Base-by-base conservation (phyloP, 1,140 invertebrate genomes). In the Drosophila insularis region DNA sequence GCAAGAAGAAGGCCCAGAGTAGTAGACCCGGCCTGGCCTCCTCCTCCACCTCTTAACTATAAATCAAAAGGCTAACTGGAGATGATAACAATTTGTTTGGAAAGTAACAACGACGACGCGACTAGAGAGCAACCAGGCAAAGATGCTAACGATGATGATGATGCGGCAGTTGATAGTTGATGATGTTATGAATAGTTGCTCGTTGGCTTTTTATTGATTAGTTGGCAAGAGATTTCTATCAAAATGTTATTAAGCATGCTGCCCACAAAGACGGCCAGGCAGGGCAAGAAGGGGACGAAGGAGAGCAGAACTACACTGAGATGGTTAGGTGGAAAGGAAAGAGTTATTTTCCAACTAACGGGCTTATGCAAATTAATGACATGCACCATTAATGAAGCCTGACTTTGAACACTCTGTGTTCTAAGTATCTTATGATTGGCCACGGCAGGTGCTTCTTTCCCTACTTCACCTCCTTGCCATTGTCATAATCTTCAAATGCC, bases 31-130 rank as follows among this genome's bases (percentile, higher is more conserved):
- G 40, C 1, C 23, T 31, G n/a, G n/a, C 23, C 8, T 35, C 10
- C 10, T 11, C 64, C 27, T 27, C 27, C 27, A 5, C 5, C 27
- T 27, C 27, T 65, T 27, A 35, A 53, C 71, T 56, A 86, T 87
- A 89, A 87, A 87, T 89, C 84, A 89, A 79, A 70, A 73, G 74
- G 61, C 84, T 79, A 87, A 89, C 84, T 75, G 72, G 75, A 86
- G 75, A 68, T 76, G 81, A 78, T 81, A 81, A 74, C 70, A 60
- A 77, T 77, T 77, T 77, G 55, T 58, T 58, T 58, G 32, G 31
- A 58, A 77, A 69, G 62, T 77, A 61, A 77, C 74, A 73, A 77
- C 27, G 8, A n/a, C 43, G 43, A 23, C 40, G 17, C 6, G 14
- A 50, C 17, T 55, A 59, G 73, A 23, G 32, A 62, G 19, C 59